Base-by-base conservation (phyloP, 2,797 vertebrate species). In the Nothura maculosa region DNA sequence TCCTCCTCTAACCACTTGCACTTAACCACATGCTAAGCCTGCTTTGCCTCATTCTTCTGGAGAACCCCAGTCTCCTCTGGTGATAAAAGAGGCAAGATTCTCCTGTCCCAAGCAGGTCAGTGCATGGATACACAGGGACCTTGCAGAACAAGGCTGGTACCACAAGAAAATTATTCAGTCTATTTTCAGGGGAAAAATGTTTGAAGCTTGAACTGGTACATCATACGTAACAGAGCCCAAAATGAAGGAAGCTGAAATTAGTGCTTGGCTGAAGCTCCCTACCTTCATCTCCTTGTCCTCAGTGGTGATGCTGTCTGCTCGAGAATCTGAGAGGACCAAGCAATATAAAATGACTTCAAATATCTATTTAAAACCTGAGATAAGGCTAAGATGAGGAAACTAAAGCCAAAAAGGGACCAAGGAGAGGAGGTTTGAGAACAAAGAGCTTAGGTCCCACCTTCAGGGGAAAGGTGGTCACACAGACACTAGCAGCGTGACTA, bases 111-210 rank as follows among this genome's bases (percentile, higher is more conserved):
- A 34, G 30, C 38, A 22, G 74, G 20, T 13, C 32, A 80, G 45
- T 4, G 43, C 32, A 10, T 10, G 40, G 61, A 81, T 68, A 73
- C 57, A 47, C 54, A 75, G 42, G 42, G 15, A 61, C 17, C 45
- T 24, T 77, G 30, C 45, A 62, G 62, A 61, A 38, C 64, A 78
- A 61, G 67, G 63, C 88, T 94, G 90, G 84, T 81, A 89, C 17
- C 62, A 50, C 6, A 32, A 73, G 73, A 87, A 52, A 63, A 85
- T 80, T 81, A 58, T 61, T 87, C 62, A 87, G 62, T 92, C 92
- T 70, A 85, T 40, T 40, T 40, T 40, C 77, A 81, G 80, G 67
- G 22, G 47, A 84, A n/a, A n/a, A 40, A 40, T 61, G 55, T 60
- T 83, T 89, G 89, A 22, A 50, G 16, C 73, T 74, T 40, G 25